Base-by-base conservation (phyloP, 2,888 invertebrate genomes). In the Deilephila porcellus region DNA sequence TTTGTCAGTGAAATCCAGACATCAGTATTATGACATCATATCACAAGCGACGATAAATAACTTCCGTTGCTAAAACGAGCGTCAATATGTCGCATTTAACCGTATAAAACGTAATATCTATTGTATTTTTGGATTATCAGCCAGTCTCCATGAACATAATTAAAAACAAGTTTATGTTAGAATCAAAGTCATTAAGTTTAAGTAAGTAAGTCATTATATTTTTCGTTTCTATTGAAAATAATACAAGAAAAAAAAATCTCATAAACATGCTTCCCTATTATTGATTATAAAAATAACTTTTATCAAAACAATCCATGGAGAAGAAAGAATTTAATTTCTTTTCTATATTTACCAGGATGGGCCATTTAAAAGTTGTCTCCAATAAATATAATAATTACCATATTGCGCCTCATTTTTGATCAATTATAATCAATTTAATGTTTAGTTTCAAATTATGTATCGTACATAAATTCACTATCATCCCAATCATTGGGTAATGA, bases 401-500 rank as follows among this genome's bases (percentile, higher is more conserved):
- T 8, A 37, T 37, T 37, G 0, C 6, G 8, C 1, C 37, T 37
- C 37, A 7, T 45, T 45, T 11, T 45, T 11, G 1, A 11, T 0
- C 5, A 19, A 6, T 56, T 56, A n/a, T n/a, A 19, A 56, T n/a
- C 25, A 29, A 29, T 62, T 14, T n/a, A 11, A 11, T 70, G 3
- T 45, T n/a, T 70, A 5, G 14, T 4, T 19, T 19, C 1, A 1
- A 32, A 25, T 29, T 59, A 45, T 45, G 11, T 11, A 45, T 67
- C 37, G 29, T 76, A 78, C 17, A 77, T n/a, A 78, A 90, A 90
- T 73, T 90, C 88, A 17, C 73, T 76, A 0, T 86, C 84, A 74
- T 86, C 81, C 81, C 86, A 91, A 59, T 79, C 76, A 3, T 73
- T 73, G 3, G 92, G 93, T 34, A 91, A 79, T 53, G 79, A 76